These are phyloP conservation scores for Scophthalmus maximus DNA, from an alignment of 2,113 vertebrate genomes.

Conservation along the genomic window DNA sequence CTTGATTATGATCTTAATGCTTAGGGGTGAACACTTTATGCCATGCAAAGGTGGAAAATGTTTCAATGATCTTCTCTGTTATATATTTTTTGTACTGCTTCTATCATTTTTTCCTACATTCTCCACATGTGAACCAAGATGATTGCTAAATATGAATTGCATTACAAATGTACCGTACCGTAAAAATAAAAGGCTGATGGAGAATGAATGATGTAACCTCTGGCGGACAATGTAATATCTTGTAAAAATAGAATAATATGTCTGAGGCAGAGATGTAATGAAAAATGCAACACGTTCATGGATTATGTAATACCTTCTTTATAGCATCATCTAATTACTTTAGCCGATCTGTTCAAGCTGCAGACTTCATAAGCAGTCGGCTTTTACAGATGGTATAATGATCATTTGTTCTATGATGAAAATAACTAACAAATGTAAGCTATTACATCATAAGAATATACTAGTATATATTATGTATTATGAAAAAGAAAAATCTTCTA, in stretches of 20 bases:
- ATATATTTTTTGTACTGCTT: conserved; percentile 3
- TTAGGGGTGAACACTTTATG: conserved; percentile 20
- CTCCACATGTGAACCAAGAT: conserved; percentile 8
- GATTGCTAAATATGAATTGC: conserved; percentile 38
- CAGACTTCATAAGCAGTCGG: no score
- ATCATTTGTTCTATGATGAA: background rate
- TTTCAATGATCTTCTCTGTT: background rate
- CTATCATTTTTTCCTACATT: background rate
- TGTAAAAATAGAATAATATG: conserved; percentile 28
- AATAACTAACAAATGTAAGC: background rate
- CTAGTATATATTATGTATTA: no score
- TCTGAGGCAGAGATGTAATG: conserved; percentile 34
- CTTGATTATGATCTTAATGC: no score
- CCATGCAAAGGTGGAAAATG: background rate
- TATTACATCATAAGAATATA: background rate
- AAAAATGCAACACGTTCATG: conserved; percentile 40
- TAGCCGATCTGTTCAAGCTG: background rate
- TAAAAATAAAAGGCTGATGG: conserved; percentile 23
- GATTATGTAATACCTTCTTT: conserved; percentile 32
- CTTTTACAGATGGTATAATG: background rate
- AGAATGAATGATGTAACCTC: conserved; percentile 36
- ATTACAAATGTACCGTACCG: conserved; percentile 31
- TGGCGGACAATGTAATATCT: conserved; percentile 31
- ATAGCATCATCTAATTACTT: conserved; percentile 30
- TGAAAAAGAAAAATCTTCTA: no score